Conservation (phyloP, 2,888 invertebrate species). For the Cremastinae sp. region DNA sequence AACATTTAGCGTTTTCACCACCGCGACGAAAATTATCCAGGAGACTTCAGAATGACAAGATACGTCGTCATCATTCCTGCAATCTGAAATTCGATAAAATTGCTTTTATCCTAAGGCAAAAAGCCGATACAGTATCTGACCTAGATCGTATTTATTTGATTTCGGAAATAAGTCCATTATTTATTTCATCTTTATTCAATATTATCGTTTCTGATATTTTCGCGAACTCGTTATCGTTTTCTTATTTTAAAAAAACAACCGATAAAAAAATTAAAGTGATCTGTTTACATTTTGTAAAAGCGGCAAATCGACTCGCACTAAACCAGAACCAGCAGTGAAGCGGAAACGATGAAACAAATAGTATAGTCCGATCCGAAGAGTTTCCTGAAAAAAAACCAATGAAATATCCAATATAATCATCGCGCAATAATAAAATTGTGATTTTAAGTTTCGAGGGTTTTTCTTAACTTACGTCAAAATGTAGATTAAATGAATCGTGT, state of each 20-base stretch:
- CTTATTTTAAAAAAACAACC: neutral
- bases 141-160: neutral
- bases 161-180: neutral
- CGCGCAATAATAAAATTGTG: neutral
- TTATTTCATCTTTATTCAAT: neutral
- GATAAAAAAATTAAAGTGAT: neutral
- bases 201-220: neutral
- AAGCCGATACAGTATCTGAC: no score
- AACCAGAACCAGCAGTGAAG: conserved; percentile 52
- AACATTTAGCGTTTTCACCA: no score
- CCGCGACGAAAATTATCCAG: conserved; percentile 18
- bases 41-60: conserved; percentile 53
- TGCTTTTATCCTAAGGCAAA: no score
- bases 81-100: conserved; percentile 46
- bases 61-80: conserved; percentile 58
- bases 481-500: neutral
- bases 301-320: conserved; percentile 51
- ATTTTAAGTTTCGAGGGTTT: neutral
- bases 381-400: conserved; percentile 39
- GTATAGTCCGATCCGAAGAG: conserved; percentile 48
- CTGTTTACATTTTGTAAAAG: conserved; percentile 48
- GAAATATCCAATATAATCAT: neutral
- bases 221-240: no score
- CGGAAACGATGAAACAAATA: conserved; percentile 49
- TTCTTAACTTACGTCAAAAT: conserved; percentile 23